phyloP scores from a whole-genome alignment of 2,888 invertebrate genomes.

The Polyommatus iphigenia region DNA sequence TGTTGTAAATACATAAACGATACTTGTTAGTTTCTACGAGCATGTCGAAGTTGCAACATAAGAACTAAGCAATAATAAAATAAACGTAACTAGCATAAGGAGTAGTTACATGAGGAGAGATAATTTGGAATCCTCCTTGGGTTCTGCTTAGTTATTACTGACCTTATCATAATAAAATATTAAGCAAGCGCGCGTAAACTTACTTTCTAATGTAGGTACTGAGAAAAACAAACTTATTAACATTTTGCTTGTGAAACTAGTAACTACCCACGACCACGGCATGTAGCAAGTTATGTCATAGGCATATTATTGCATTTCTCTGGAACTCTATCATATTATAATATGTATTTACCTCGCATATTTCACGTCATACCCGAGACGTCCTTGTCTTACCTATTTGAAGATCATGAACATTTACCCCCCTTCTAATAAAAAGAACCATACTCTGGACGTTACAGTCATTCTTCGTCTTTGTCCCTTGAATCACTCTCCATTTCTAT shows the following conservation, averaged over 20 bases:
- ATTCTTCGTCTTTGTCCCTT: too few species aligned
- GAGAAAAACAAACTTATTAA: slow-evolving; percentile 38
- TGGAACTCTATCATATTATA: not conserved
- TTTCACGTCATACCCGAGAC: not conserved
- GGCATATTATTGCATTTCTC: not conserved
- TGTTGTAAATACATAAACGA: not conserved
- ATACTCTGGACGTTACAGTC: too few species aligned
- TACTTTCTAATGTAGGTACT: slow-evolving; percentile 42
- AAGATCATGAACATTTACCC: not conserved
- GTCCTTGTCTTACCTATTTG: not conserved
- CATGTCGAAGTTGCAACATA: not conserved
- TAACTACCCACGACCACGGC: not conserved
- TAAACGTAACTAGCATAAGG: not conserved
- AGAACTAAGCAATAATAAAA: not conserved
- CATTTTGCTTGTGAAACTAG: slow-evolving; percentile 22
- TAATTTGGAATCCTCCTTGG: slow-evolving; percentile 40
- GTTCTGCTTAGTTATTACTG: slow-evolving; percentile 34
- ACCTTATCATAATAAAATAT: too few species aligned
- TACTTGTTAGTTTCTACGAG: not conserved
- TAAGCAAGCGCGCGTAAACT: not conserved
- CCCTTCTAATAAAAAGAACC: too few species aligned
- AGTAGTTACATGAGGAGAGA: slow-evolving; percentile 38
- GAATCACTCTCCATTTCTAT: too few species aligned
- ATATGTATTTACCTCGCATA: not conserved
- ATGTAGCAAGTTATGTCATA: not conserved